Base-by-base conservation (phyloP, 2,888 invertebrate genomes). In the Pachycephus smyrnensis region DNA sequence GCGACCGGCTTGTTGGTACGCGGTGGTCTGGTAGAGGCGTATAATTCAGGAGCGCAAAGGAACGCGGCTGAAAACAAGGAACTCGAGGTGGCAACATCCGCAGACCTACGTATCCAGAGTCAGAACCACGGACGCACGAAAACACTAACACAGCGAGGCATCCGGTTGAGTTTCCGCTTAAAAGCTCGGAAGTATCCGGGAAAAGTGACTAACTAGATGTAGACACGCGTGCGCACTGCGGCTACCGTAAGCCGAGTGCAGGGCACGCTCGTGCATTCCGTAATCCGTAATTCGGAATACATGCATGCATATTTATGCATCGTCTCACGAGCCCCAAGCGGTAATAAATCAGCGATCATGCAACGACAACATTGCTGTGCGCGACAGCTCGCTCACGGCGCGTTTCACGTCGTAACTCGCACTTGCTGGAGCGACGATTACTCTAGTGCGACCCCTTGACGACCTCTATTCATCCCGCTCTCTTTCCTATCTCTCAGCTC, bases 271-370 rank as follows among this genome's bases (percentile, higher is more conserved):
- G 84, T 84, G 86, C 86, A 89, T 89, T 86, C 87, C 87, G 86
- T 87, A 87, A 88, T 86, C 87, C 30, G 69, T n/a, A 40, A 40
- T 40, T 40, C 85, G 84, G 84, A 88, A 88, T 89, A 87, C 86
- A 83, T 76, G 85, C 88, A 89, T 89, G 87, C 87, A 89, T 89
- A 89, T 89, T 89, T 88, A 88, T 89, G 86, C 85, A 78, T 84
- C 85, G 86, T 84, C 84, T 83, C n/a, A 32, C 37, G 40, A 55
- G 73, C 73, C 84, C 37, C 85, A 82, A 77, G 88, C 88, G 88
- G 89, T 89, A 15, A 40, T 15, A 89, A 89, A 89, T 89, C 88
- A 89, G 82, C 86, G 86, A 89, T 88, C 89, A 87, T 87, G 88
- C 89, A 85, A 88, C 86, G 86, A 82, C 81, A 55, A 73, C 55